These are phyloP conservation scores for Athene noctua DNA, from an alignment of 2,113 vertebrate genomes.

Conservation along the genomic window DNA sequence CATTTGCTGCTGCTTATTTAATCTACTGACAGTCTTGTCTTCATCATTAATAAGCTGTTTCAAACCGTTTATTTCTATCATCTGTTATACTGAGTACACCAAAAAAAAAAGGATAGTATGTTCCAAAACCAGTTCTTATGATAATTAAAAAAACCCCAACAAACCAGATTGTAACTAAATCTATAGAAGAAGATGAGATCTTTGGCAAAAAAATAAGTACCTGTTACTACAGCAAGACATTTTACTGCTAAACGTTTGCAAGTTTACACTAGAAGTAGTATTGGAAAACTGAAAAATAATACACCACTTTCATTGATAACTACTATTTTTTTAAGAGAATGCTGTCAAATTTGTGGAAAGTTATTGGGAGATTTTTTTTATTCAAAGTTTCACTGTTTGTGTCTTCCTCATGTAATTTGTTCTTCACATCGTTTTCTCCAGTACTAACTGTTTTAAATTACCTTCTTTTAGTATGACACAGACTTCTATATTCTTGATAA, in stretches of 20 bases:
- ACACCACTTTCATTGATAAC: background rate
- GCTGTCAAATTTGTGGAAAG: background rate
- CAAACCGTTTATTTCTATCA: background rate
- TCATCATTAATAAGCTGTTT: background rate
- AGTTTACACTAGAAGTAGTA: background rate
- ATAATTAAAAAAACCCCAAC: background rate
- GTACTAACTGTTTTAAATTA: background rate
- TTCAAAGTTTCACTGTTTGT: background rate
- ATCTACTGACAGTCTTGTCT: background rate
- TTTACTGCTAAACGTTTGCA: background rate
- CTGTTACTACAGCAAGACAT: background rate
- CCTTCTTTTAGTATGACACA: constrained; percentile 88
- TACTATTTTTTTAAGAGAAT: background rate
- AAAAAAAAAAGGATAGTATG: background rate
- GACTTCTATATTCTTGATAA: constrained; percentile 99
- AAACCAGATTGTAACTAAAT: background rate
- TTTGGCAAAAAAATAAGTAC: background rate
- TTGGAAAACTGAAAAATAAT: background rate
- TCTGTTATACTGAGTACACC: background rate
- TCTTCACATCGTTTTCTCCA: background rate
- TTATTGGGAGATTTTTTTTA: background rate
- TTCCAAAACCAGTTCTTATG: background rate
- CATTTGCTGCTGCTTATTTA: background rate
- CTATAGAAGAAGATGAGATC: background rate
- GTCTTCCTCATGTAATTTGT: background rate